A percentile compares a stretch with the other conserved stretches of the same genome.
Evolutionary conservation across 2,113 vertebrate genomes (phyloP).

Genomic region (Etheostoma cragini): DNA sequence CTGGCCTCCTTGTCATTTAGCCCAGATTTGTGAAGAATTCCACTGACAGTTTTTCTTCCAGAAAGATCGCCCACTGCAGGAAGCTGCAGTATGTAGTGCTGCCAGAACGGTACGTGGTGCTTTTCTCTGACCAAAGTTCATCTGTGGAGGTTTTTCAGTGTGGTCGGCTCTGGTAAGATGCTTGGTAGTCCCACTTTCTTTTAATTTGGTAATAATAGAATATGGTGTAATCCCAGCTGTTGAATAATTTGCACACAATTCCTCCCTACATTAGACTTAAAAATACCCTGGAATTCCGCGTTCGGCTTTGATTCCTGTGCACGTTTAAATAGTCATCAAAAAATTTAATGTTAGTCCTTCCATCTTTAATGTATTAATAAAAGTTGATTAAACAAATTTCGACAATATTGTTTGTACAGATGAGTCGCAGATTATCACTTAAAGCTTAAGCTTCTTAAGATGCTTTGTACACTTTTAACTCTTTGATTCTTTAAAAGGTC

Average conservation of each 20-base stretch:
- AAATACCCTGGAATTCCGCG: not conserved
- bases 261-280: slow-evolving; percentile 10
- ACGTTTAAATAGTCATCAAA: not conserved
- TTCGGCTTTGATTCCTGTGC: slow-evolving; percentile 3
- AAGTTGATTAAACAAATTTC: not conserved
- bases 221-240: slow-evolving; percentile 25
- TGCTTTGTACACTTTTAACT: too few species aligned
- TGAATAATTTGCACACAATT: slow-evolving; percentile 23
- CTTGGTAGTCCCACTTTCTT: slow-evolving; percentile 32
- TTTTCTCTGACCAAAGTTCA: slow-evolving; percentile 36
- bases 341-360: not conserved
- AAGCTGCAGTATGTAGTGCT: slow-evolving; percentile 28
- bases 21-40: slow-evolving; percentile 54
- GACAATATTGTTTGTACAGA: not conserved
- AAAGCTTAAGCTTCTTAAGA: too few species aligned
- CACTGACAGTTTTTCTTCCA: slow-evolving; percentile 58
- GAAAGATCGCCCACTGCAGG: slow-evolving; percentile 42
- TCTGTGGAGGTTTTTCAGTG: slow-evolving; percentile 50
- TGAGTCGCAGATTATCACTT: not conserved
- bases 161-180: slow-evolving; percentile 38
- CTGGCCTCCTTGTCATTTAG: slow-evolving; percentile 38
- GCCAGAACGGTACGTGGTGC: slow-evolving; percentile 38
- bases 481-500: too few species aligned
- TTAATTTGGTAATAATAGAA: slow-evolving; percentile 39
- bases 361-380: not conserved